phyloP scores from a whole-genome alignment of 2,797 vertebrate genomes.

The Hypotaenidia okinawae region DNA sequence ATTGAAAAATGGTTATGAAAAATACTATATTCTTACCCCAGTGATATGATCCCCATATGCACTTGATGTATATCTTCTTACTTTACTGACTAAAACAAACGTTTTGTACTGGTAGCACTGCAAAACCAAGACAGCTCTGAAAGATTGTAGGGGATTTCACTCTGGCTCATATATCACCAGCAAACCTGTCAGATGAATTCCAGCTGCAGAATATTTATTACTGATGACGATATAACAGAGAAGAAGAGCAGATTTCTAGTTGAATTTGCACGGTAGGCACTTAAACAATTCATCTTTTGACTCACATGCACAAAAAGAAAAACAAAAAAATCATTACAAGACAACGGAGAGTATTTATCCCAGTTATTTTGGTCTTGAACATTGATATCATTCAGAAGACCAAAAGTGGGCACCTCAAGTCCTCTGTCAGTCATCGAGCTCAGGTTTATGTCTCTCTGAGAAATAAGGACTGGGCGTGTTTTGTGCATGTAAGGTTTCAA shows the following conservation, averaged over 20 bases:
- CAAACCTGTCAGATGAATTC: neutral
- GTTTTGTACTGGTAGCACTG: neutral
- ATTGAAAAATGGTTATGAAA: neutral
- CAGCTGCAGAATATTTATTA: neutral
- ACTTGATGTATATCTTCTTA: neutral
- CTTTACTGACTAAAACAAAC: constrained; percentile 3
- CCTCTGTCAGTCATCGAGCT: neutral
- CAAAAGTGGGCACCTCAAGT: neutral
- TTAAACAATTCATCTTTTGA: neutral
- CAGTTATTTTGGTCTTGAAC: neutral
- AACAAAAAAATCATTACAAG: neutral
- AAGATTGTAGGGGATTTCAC: neutral
- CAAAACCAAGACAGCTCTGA: neutral
- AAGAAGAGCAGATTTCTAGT: neutral
- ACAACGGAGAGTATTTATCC: neutral
- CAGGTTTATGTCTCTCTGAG: neutral
- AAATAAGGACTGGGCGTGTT: accelerated
- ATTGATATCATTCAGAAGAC: neutral
- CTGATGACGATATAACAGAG: neutral
- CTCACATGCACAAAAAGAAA: neutral
- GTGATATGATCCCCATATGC: neutral
- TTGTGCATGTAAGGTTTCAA: neutral
- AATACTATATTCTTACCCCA: neutral
- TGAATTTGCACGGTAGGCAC: neutral
- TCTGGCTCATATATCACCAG: neutral